Evolutionary conservation across 2,888 invertebrate genomes (phyloP).

Genomic region (Lasioglossum malachurum): DNA sequence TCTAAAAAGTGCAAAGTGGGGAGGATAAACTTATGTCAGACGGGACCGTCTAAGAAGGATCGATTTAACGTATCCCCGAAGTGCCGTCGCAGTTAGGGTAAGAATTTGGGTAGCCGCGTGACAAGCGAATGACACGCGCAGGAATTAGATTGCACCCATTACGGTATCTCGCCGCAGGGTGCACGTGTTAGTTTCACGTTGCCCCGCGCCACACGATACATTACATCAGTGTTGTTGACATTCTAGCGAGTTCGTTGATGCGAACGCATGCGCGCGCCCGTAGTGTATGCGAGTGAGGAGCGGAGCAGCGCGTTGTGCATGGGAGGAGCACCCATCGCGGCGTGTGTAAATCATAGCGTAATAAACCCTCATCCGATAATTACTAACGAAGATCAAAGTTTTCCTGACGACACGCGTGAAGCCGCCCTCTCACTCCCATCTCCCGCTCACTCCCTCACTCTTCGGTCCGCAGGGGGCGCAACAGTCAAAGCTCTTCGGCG

Average conservation of each 20-base stretch:
- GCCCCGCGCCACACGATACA: constrained; percentile 51
- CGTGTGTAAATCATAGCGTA: constrained; percentile 50
- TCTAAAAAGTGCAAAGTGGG: neutral
- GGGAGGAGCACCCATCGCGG: constrained; percentile 17
- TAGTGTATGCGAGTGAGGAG: neutral
- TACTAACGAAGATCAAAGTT: constrained; percentile 63
- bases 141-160: constrained; percentile 65
- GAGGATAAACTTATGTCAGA: neutral
- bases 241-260: constrained; percentile 40
- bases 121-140: constrained; percentile 58
- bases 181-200: constrained; percentile 62
- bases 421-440: neutral
- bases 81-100: neutral
- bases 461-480: constrained; percentile 1
- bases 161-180: constrained; percentile 51
- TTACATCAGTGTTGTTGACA: constrained; percentile 58
- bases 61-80: neutral
- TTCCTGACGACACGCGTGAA: constrained; percentile 50
- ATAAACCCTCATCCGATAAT: constrained; percentile 65
- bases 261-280: neutral
- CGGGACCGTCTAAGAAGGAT: neutral
- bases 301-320: neutral
- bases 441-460: neutral
- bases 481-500: constrained; percentile 57
- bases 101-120: constrained; percentile 41